Evolutionary conservation across 2,888 invertebrate species (phyloP).

Genomic region (Nymphalis urticae): DNA sequence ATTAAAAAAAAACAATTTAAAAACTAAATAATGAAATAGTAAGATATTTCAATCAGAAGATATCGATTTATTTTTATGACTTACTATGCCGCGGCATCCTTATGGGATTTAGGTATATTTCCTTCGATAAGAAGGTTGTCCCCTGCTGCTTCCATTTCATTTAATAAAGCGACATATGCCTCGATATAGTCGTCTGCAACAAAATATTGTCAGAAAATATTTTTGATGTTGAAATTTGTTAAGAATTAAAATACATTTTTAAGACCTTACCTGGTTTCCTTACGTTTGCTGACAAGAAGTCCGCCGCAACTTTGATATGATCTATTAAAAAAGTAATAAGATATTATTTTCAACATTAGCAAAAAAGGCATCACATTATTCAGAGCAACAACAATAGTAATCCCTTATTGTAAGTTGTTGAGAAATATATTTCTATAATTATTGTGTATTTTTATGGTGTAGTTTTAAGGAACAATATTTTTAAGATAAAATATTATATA

Average conservation of each 20-base stretch:
- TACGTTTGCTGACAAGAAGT: slow-evolving; percentile 60
- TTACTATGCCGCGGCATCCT: slow-evolving; percentile 65
- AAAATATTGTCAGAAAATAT: background rate
- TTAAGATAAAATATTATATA: too few relatives aligned
- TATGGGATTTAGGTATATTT: slow-evolving; percentile 58
- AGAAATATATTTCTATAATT: too few relatives aligned
- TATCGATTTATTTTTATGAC: slow-evolving; percentile 30
- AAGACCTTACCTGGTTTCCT: slow-evolving; percentile 59
- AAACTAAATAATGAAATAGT: slow-evolving; percentile 7
- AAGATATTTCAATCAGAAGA: too few relatives aligned
- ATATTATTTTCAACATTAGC: background rate
- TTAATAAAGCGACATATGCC: slow-evolving; percentile 61
- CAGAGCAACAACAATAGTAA: too few relatives aligned
- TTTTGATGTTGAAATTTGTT: background rate
- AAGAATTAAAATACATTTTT: background rate
- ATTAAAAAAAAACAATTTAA: background rate
- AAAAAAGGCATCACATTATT: too few relatives aligned
- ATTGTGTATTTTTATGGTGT: too few relatives aligned
- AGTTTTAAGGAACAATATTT: too few relatives aligned
- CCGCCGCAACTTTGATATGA: slow-evolving; percentile 56
- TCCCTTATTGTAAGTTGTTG: too few relatives aligned
- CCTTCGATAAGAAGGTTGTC: slow-evolving; percentile 57
- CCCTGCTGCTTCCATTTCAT: slow-evolving; percentile 64
- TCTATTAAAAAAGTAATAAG: slow-evolving; percentile 50
- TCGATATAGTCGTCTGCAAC: slow-evolving; percentile 60